Percentiles rank a stretch among this genome's conserved stretches.
Evolutionary conservation across 2,113 vertebrate species (phyloP).

Genomic region (Gymnobelideus leadbeateri): DNA sequence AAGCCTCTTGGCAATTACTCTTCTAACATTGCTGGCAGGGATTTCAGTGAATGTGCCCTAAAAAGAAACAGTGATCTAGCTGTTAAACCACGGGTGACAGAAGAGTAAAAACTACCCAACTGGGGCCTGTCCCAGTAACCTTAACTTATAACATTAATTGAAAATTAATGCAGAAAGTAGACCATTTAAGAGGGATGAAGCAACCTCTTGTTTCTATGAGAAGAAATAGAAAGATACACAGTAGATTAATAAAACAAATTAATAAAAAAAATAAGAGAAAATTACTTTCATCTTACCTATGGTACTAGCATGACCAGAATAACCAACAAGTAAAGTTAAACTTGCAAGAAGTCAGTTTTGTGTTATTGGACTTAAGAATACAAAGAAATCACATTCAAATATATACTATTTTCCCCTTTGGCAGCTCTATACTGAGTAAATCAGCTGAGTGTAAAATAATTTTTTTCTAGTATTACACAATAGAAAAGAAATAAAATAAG

Average conservation of each 20-base stretch:
- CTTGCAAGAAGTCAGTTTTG: constrained; percentile 8
- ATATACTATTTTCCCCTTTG: neutral
- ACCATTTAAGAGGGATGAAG: constrained; percentile 20
- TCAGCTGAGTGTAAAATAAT: neutral
- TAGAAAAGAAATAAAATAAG: constrained; percentile 29
- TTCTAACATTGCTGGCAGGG: constrained; percentile 92
- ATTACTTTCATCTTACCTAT: constrained; percentile 2
- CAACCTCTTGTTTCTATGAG: neutral
- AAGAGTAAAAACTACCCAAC: neutral
- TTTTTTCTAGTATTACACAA: constrained; percentile 47
- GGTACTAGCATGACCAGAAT: neutral
- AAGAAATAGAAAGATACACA: neutral
- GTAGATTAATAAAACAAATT: neutral
- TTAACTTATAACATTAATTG: constrained; percentile 6
- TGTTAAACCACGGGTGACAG: constrained; percentile 30
- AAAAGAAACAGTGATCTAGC: constrained; percentile 62
- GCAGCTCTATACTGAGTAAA: neutral
- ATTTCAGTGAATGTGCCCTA: constrained; percentile 96
- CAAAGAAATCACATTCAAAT: constrained; percentile 36
- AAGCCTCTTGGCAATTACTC: constrained; percentile 95
- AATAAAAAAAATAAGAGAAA: constrained; percentile 29
- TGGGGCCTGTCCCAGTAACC: constrained; percentile 22
- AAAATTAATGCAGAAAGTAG: constrained; percentile 37
- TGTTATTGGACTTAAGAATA: constrained; percentile 14
- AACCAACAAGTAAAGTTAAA: constrained; percentile 28